Conservation (phyloP, 1,140 invertebrate species). For the Teleogryllus occipitalis region DNA sequence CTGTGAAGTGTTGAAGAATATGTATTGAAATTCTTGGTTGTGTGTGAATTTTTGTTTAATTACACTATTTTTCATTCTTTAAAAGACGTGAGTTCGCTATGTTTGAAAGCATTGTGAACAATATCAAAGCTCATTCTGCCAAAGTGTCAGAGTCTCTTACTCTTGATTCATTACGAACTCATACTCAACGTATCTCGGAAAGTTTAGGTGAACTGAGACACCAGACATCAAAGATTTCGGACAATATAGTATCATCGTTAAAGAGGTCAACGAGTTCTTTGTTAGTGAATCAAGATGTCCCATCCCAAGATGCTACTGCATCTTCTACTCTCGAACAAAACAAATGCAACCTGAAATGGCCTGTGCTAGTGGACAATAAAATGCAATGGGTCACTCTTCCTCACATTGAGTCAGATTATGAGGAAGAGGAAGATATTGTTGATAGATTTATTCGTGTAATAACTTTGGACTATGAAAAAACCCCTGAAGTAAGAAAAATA, state of each 20-base stretch:
- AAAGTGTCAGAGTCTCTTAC: slow-evolving; percentile 35
- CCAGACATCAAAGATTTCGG: slow-evolving; percentile 16
- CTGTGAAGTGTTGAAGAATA: too few species aligned
- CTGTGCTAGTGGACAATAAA: slow-evolving; percentile 36
- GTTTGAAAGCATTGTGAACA: slow-evolving; percentile 43
- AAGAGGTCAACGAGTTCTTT: slow-evolving; percentile 15
- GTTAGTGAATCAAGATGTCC: neutral
- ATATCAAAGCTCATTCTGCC: slow-evolving; percentile 40
- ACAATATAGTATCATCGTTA: slow-evolving; percentile 14
- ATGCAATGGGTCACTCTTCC: slow-evolving; percentile 37
- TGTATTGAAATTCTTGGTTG: too few species aligned
- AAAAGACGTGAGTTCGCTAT: slow-evolving; percentile 32
- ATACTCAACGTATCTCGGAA: slow-evolving; percentile 23
- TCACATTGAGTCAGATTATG: slow-evolving; percentile 25
- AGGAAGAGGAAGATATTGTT: slow-evolving; percentile 48
- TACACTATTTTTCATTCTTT: too few species aligned
- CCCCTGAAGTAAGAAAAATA: slow-evolving; percentile 15
- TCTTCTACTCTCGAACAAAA: neutral
- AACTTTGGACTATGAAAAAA: slow-evolving; percentile 34
- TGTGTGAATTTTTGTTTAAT: too few species aligned
- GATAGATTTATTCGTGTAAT: slow-evolving; percentile 58
- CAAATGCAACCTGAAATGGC: slow-evolving; percentile 34
- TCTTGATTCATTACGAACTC: slow-evolving; percentile 37
- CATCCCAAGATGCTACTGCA: neutral
- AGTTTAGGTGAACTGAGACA: slow-evolving; percentile 19